phyloP scores from a whole-genome alignment of 2,888 invertebrate genomes.

The Aethes cnicana region DNA sequence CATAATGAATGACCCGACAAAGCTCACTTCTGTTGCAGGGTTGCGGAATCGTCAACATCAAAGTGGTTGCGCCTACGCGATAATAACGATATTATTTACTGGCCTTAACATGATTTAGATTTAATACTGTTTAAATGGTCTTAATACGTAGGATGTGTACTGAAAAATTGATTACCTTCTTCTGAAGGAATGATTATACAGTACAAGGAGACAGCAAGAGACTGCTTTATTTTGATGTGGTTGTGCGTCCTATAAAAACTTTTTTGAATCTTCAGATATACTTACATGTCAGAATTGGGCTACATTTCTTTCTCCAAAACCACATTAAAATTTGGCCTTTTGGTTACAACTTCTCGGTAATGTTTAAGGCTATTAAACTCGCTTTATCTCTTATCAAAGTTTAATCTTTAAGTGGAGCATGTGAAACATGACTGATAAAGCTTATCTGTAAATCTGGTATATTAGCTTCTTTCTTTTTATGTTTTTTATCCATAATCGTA shows the following conservation, averaged over 20 bases:
- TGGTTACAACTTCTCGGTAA: constrained; percentile 7
- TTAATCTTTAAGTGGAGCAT: constrained; percentile 62
- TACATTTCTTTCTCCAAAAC: too few species aligned
- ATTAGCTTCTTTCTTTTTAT: constrained; percentile 47
- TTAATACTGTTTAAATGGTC: constrained; percentile 21
- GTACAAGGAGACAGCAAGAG: too few species aligned
- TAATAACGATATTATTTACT: constrained; percentile 55
- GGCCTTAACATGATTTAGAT: constrained; percentile 37
- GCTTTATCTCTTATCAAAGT: constrained; percentile 62
- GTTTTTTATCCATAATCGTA: constrained; percentile 53
- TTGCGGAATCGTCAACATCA: constrained; percentile 64
- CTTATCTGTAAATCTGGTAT: constrained; percentile 69
- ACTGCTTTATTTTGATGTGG: too few species aligned
- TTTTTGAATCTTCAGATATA: too few species aligned
- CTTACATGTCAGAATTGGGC: too few species aligned
- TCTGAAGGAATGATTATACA: too few species aligned
- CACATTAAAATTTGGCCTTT: too few species aligned
- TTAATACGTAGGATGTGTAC: too few species aligned
- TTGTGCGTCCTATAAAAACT: too few species aligned
- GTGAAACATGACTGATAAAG: constrained; percentile 61
- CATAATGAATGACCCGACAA: constrained; percentile 70
- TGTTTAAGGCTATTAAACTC: constrained; percentile 66
- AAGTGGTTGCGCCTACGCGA: constrained; percentile 68
- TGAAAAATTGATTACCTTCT: too few species aligned
- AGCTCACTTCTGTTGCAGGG: constrained; percentile 68